A percentile compares a stretch with the other conserved stretches of the same genome.
These are phyloP conservation scores for Zootoca vivipara DNA, from an alignment of 2,113 vertebrate genomes.

Conservation along the genomic window DNA sequence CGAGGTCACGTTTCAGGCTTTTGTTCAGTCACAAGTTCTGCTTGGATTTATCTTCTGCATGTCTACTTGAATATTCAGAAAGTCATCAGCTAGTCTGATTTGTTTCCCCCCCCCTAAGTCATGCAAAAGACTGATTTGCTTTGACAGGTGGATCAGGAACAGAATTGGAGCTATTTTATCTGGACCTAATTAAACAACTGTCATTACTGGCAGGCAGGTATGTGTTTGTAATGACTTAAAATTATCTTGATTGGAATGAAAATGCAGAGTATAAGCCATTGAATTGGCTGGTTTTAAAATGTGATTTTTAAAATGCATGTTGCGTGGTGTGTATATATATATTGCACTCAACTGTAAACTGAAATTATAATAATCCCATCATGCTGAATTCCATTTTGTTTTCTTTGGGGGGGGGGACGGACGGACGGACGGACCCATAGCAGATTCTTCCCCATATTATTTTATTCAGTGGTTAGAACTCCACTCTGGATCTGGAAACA, in stretches of 20 bases:
- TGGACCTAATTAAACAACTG: conserved; percentile 85
- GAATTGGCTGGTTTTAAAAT: conserved; percentile 74
- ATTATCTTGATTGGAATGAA: conserved; percentile 85
- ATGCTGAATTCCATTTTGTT: conserved; percentile 67
- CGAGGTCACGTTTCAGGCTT: conserved; percentile 77
- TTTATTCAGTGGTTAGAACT: background rate
- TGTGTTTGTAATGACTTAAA: conserved; percentile 84
- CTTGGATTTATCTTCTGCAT: conserved; percentile 79
- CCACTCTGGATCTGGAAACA: background rate
- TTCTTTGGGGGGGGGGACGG: conserved; percentile 34
- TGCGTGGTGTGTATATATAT: conserved; percentile 62
- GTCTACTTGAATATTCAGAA: conserved; percentile 86
- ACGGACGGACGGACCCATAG: background rate
- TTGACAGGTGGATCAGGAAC: conserved; percentile 86
- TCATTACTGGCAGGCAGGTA: conserved; percentile 84
- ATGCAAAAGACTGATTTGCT: conserved; percentile 85
- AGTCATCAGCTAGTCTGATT: conserved; percentile 85
- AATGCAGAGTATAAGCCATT: conserved; percentile 79
- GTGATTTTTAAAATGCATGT: conserved; percentile 75
- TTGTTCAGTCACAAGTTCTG: conserved; percentile 79
- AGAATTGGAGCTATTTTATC: conserved; percentile 86
- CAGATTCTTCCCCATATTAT: background rate
- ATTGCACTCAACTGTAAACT: conserved; percentile 66
- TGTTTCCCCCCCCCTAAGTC: conserved; percentile 80
- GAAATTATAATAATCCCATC: conserved; percentile 73